A percentile compares a stretch with the other conserved stretches of the same genome.
Conservation (phyloP, 2,797 vertebrate genomes). For the Hydrocynus forskahlii region DNA sequence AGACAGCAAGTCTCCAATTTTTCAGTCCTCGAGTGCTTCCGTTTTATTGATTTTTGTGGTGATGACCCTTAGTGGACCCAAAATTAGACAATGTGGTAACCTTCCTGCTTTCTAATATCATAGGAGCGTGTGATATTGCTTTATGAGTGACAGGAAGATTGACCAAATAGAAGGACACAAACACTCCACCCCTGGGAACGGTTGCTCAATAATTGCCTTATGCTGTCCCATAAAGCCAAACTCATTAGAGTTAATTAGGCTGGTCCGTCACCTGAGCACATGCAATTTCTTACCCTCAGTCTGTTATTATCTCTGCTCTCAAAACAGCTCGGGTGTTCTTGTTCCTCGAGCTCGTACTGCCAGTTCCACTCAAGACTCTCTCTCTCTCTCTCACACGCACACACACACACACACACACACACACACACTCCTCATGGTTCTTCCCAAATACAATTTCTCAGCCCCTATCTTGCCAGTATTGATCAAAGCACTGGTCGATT, state of each 20-base stretch:
- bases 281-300: constrained; percentile 8
- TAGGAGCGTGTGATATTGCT: constrained; percentile 1
- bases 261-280: constrained; percentile 72
- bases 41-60: neutral
- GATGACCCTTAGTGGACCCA: neutral
- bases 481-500: constrained; percentile 51
- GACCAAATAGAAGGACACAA: constrained; percentile 24
- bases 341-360: constrained; percentile 19
- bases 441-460: constrained; percentile 49
- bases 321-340: constrained; percentile 10
- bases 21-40: neutral
- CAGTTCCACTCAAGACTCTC: constrained; percentile 9
- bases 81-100: neutral
- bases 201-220: constrained; percentile 44
- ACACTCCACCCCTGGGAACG: neutral
- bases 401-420: constrained; percentile 17
- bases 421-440: constrained; percentile 22
- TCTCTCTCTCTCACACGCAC: neutral
- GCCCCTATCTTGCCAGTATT: constrained; percentile 48
- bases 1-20: too few relatives aligned
- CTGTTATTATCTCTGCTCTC: constrained; percentile 37
- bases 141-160: constrained; percentile 31
- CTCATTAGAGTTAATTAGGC: constrained; percentile 80
- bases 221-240: constrained; percentile 67
- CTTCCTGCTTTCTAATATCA: neutral